Evolutionary conservation across 2,888 invertebrate species (phyloP), one percentile per base, ranked within the genome.

Genomic region (Drosophila nigricruria): DNA sequence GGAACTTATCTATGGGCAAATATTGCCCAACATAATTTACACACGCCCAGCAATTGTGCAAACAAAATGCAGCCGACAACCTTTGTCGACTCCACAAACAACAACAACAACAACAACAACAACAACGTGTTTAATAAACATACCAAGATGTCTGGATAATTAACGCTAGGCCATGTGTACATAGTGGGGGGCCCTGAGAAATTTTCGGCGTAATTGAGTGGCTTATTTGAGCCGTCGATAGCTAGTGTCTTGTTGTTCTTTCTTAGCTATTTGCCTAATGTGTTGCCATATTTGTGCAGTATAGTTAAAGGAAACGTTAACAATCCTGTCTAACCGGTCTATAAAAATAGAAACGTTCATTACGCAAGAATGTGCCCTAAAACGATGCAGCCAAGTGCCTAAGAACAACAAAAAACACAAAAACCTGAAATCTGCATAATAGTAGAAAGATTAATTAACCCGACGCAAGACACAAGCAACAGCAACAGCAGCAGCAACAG

Each of bases 361-460:
- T 90, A 81, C 81, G 87, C 87, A 85, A 89, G 88, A 85, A 87
- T 87, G 89, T 88, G 90, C 87, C 86, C 90, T 90, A 90, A 85
- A 87, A 86, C 87, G 87, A 77, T 86, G 90, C 89, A 83, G 58
- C 71, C 59, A 74, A 83, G 78, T 68, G 81, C 82, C 62, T 87
- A 78, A 73, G 70, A 65, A 70, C 42, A 50, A 53, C 27, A n/a
- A 10, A n/a, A 16, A 23, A 16, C n/a, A n/a, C n/a, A 16, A 43
- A 71, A 86, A 86, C 86, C 87, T 78, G 89, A 88, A 87, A 90
- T 88, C 89, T 86, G 90, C 86, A 87, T 90, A 90, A 73, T 32
- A 52, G 67, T 49, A 34, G 62, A 64, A 70, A 87, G 89, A 85
- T 88, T 85, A 85, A 89, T 88, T 88, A 89, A 80, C 61, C 56